Conservation (phyloP, 2,797 vertebrate species). For the Pipistrellus kuhlii region DNA sequence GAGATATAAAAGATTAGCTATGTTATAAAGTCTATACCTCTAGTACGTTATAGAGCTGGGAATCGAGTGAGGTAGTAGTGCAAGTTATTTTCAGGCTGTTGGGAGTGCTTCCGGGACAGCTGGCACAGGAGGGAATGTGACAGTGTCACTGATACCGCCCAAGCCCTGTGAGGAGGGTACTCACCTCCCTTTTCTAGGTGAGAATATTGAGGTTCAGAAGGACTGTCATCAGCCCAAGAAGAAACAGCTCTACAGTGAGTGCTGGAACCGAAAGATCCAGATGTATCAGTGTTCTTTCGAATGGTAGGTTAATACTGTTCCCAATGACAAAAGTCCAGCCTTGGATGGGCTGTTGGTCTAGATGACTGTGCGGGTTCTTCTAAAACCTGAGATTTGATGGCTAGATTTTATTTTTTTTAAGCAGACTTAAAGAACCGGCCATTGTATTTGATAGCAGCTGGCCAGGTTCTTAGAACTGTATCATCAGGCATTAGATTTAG, state of each 20-base stretch:
- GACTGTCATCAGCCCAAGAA: too few species aligned
- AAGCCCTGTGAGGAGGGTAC: not conserved
- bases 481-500: not conserved
- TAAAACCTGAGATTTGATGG: not conserved
- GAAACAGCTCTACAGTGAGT: not conserved
- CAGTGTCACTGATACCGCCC: not conserved
- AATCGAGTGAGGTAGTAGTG: not conserved
- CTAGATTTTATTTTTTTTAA: not conserved
- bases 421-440: not conserved
- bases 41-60: not conserved
- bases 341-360: not conserved
- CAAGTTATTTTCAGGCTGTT: not conserved
- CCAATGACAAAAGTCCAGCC: not conserved
- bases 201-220: not conserved
- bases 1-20: not conserved
- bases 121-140: not conserved
- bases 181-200: not conserved
- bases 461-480: not conserved
- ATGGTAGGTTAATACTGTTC: not conserved
- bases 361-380: not conserved
- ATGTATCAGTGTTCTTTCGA: not conserved
- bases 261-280: not conserved
- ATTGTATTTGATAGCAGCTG: not conserved
- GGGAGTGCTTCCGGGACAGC: not conserved
- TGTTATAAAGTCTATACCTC: too few species aligned